phyloP scores from a whole-genome alignment of 1,140 invertebrate species.

The Daktulosphaira vitifoliae region DNA sequence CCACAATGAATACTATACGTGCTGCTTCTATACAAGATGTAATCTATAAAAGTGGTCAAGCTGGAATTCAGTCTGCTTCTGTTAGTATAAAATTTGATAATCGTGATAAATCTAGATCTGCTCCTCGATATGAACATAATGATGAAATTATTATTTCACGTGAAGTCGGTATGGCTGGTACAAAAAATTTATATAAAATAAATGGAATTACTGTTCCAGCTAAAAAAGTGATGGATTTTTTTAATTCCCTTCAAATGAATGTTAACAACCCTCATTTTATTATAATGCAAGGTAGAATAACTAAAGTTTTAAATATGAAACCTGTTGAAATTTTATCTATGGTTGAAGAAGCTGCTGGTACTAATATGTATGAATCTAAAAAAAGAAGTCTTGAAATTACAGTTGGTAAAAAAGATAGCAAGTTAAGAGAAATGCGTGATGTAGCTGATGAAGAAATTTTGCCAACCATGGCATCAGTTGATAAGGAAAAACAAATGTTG shows the following conservation, averaged over 20 bases:
- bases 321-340: slow-evolving; percentile 94
- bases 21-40: slow-evolving; percentile 84
- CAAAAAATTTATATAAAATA: slow-evolving; percentile 62
- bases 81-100: slow-evolving; percentile 97
- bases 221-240: slow-evolving; percentile 85
- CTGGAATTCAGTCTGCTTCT: slow-evolving; percentile 89
- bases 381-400: slow-evolving; percentile 77
- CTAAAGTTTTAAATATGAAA: slow-evolving; percentile 99
- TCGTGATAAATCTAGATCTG: slow-evolving; percentile 67
- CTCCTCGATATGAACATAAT: slow-evolving; percentile 85
- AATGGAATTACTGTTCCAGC: slow-evolving; percentile 87
- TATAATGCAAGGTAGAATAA: slow-evolving; percentile 99
- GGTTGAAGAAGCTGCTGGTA: slow-evolving; percentile 99
- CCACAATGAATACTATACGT: slow-evolving; percentile 82
- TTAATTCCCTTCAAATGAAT: slow-evolving; percentile 93
- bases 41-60: slow-evolving; percentile 96
- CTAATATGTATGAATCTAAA: slow-evolving; percentile 92
- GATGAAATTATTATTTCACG: slow-evolving; percentile 89
- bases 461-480: slow-evolving; percentile 9
- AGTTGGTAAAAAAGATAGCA: slow-evolving; percentile 90
- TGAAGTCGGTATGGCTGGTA: slow-evolving; percentile 52
- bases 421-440: slow-evolving; percentile 75
- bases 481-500: slow-evolving; percentile 15
- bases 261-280: slow-evolving; percentile 99
- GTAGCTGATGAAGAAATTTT: slow-evolving; percentile 48